A percentile compares a stretch with the other conserved stretches of the same genome.
Evolutionary conservation across 2,113 vertebrate species (phyloP).

Genomic region (Laterallus jamaicensis): DNA sequence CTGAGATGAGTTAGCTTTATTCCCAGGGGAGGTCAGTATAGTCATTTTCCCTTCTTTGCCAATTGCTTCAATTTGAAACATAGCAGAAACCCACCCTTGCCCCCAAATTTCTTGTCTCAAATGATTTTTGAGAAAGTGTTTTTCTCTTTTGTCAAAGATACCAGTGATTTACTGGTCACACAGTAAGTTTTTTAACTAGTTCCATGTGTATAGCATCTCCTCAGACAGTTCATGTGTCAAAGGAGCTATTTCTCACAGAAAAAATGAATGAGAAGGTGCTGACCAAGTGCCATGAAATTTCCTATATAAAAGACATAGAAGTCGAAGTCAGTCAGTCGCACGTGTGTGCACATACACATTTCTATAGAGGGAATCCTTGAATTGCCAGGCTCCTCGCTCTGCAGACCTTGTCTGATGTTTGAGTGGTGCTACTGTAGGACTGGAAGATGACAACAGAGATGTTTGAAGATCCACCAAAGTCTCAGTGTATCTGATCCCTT

Average conservation of each 20-base stretch:
- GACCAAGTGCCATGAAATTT: slow-evolving; percentile 12
- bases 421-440: background rate
- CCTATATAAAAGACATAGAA: background rate
- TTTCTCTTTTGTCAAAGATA: slow-evolving; percentile 32
- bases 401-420: background rate
- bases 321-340: background rate
- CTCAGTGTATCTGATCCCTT: background rate
- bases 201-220: background rate
- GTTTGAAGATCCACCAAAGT: background rate
- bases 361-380: background rate
- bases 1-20: slow-evolving; percentile 11
- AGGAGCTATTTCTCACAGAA: background rate
- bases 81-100: slow-evolving; percentile 6
- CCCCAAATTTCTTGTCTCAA: slow-evolving; percentile 21
- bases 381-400: background rate
- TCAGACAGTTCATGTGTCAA: slow-evolving; percentile 30
- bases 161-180: slow-evolving; percentile 14
- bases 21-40: background rate
- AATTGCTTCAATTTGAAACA: slow-evolving; percentile 34
- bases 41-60: slow-evolving; percentile 9
- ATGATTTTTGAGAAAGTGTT: slow-evolving; percentile 18
- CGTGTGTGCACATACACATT: too few species aligned
- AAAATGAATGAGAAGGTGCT: slow-evolving; percentile 27
- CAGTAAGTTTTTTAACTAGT: slow-evolving; percentile 20
- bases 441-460: background rate